These are phyloP conservation scores for Gymnocypris eckloni DNA, from an alignment of 2,797 vertebrate genomes.

Conservation along the genomic window DNA sequence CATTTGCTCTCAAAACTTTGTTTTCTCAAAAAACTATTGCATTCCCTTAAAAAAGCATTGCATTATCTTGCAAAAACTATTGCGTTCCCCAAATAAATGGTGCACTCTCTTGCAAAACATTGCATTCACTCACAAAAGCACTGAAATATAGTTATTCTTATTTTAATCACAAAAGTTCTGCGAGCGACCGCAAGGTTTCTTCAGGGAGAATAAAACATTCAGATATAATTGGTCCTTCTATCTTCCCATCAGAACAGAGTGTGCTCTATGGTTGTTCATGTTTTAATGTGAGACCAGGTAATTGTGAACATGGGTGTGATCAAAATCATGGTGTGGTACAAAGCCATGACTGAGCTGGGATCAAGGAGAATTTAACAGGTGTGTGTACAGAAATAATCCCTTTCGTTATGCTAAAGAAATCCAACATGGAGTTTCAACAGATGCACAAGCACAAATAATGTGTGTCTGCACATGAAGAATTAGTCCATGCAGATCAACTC, in stretches of 20 bases:
- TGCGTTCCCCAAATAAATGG: too few relatives aligned
- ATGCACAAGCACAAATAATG: conserved; percentile 75
- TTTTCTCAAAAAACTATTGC: not conserved
- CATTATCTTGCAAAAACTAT: not conserved
- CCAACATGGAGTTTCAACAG: conserved; percentile 77
- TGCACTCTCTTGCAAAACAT: not conserved
- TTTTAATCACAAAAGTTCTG: not conserved
- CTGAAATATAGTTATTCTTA: not conserved
- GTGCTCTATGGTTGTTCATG: not conserved
- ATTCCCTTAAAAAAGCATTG: not conserved
- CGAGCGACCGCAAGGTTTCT: not conserved
- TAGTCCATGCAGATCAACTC: not conserved
- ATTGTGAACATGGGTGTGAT: conserved; percentile 69
- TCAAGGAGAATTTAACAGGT: conserved; percentile 66
- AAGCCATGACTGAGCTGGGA: conserved; percentile 68
- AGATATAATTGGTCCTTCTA: not conserved
- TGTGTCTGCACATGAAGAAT: conserved; percentile 34
- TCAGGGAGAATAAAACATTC: not conserved
- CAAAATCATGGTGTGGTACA: conserved; percentile 64
- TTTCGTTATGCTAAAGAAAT: conserved; percentile 81
- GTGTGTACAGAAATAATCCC: conserved; percentile 75
- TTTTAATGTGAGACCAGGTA: conserved; percentile 46
- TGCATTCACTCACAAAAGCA: not conserved
- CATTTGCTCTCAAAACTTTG: not conserved
- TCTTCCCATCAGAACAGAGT: not conserved